These are phyloP conservation scores for Apistogramma diplotaenia DNA, from an alignment of 2,113 vertebrate genomes.

Conservation along the genomic window DNA sequence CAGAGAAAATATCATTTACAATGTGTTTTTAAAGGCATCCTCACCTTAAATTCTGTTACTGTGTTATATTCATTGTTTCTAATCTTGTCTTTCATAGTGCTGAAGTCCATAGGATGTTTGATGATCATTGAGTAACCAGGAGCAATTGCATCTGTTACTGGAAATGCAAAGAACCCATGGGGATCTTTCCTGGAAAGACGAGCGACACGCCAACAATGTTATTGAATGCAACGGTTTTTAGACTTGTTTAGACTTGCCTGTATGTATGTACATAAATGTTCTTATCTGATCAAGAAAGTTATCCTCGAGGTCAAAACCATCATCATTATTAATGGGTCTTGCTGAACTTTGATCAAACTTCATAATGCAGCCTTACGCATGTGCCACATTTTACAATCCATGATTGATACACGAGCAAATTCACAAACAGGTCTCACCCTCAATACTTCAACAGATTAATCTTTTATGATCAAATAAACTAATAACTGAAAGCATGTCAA, in stretches of 20 bases:
- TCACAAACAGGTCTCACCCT: not conserved
- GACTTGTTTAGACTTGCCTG: not conserved
- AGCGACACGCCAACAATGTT: not conserved
- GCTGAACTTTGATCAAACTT: not conserved
- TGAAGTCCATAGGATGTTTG: conserved; percentile 99
- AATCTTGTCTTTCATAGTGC: conserved; percentile 97
- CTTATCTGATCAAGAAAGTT: not conserved
- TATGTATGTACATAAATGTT: not conserved
- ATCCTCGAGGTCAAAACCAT: not conserved
- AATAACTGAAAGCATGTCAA: not conserved
- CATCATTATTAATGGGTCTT: not conserved
- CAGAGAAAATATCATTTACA: not conserved
- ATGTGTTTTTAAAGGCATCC: not conserved
- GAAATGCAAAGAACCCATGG: conserved; percentile 96
- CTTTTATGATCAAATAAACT: not conserved
- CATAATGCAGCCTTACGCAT: not conserved
- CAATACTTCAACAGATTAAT: not conserved
- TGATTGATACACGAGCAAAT: not conserved
- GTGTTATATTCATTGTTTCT: conserved; percentile 93
- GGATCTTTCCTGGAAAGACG: conserved; percentile 88
- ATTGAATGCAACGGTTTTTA: not conserved
- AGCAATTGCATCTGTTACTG: conserved; percentile 96
- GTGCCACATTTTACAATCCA: not conserved
- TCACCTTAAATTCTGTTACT: conserved; percentile 96
- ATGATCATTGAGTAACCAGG: conserved; percentile 98